Evolutionary conservation across 2,113 vertebrate species (phyloP).

Genomic region (Ptychochromis oligacanthus): DNA sequence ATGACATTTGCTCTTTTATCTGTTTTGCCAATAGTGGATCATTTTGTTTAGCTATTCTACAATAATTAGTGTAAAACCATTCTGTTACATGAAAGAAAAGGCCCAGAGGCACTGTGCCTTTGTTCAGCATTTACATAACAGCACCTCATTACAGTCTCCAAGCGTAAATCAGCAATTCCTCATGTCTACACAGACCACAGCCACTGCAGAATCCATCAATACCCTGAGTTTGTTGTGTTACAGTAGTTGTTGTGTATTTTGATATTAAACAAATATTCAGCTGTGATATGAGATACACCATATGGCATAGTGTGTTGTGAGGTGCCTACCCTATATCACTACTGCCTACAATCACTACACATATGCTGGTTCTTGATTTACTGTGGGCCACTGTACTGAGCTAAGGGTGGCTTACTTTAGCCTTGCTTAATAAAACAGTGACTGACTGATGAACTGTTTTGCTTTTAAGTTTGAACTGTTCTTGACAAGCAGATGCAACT

Average conservation of each 20-base stretch:
- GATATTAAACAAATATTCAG: slow-evolving; percentile 34
- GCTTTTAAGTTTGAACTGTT: not conserved
- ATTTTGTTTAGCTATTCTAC: slow-evolving; percentile 23
- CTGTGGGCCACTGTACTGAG: not conserved
- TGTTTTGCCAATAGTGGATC: slow-evolving; percentile 40
- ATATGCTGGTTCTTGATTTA: not conserved
- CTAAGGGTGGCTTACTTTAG: not conserved
- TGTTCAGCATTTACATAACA: slow-evolving; percentile 62
- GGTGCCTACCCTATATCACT: not conserved
- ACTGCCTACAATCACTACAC: not conserved
- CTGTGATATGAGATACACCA: slow-evolving; percentile 16
- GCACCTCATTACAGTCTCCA: slow-evolving; percentile 44
- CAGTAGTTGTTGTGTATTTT: not conserved
- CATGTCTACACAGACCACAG: slow-evolving; percentile 12
- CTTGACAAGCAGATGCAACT: not conserved
- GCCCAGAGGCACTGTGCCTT: slow-evolving; percentile 42
- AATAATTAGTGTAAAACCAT: slow-evolving; percentile 32
- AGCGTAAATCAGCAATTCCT: slow-evolving; percentile 30
- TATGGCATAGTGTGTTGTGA: slow-evolving; percentile 12
- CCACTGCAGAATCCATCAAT: slow-evolving; percentile 9
- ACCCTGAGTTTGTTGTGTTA: slow-evolving; percentile 5
- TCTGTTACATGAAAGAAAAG: slow-evolving; percentile 43
- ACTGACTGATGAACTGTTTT: not conserved
- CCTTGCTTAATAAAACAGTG: not conserved
- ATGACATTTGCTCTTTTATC: slow-evolving; percentile 37